A percentile compares a stretch with the other conserved stretches of the same genome.
These are phyloP conservation scores for Lacerta bilineata DNA, from an alignment of 2,797 vertebrate genomes.

Conservation along the genomic window DNA sequence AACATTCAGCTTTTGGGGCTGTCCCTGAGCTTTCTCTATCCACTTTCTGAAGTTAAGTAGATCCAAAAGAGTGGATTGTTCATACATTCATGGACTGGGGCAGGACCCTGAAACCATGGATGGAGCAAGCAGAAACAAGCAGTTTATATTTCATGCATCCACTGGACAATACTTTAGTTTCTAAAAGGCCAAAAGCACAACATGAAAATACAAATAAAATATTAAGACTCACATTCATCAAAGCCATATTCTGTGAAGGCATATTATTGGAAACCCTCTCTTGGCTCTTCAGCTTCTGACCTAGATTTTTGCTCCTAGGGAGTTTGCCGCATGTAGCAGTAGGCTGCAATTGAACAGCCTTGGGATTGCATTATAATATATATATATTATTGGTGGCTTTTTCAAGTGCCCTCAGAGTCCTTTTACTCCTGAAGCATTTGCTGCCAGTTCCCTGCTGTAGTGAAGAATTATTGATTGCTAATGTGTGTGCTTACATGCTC, in stretches of 20 bases:
- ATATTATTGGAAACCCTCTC: neutral
- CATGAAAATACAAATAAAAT: constrained; percentile 25
- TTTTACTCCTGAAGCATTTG: constrained; percentile 39
- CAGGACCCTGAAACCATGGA: neutral
- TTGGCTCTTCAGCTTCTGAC: constrained; percentile 26
- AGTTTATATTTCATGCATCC: neutral
- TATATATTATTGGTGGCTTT: neutral
- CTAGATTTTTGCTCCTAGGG: constrained; percentile 55
- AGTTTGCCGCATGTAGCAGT: constrained; percentile 52
- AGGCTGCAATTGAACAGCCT: constrained; percentile 53
- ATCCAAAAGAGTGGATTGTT: neutral
- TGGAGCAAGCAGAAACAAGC: neutral
- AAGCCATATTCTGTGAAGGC: neutral
- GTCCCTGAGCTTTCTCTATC: too few species aligned
- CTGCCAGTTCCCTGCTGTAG: neutral
- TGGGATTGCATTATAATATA: constrained; percentile 20
- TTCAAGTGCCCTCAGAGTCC: constrained; percentile 12
- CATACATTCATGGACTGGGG: neutral
- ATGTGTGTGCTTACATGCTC: neutral
- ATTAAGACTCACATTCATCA: neutral
- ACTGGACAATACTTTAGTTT: neutral
- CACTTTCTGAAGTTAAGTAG: too few species aligned
- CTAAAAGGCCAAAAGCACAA: neutral
- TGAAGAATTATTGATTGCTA: neutral
- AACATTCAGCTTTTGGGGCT: too few species aligned